Conservation (phyloP, 23 tunicate genomes). For the Ascidia mentula region DNA sequence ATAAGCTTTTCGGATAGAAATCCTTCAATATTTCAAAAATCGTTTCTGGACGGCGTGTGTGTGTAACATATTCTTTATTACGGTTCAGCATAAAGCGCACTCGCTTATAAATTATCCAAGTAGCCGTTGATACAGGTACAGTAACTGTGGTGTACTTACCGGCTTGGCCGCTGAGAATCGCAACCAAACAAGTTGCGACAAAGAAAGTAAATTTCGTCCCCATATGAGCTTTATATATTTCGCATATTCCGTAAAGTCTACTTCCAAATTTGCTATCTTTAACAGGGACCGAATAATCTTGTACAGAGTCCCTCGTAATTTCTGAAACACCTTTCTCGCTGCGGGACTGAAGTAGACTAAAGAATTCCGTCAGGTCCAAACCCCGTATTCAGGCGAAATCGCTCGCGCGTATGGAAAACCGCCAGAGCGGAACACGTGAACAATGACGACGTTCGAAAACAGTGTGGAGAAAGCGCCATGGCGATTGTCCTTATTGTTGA, state of each 20-base stretch:
- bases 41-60: no score
- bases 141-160: neutral
- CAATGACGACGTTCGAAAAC: neutral
- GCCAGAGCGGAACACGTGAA: neutral
- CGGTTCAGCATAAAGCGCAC: no score
- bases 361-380: neutral
- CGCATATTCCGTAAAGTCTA: conserved; percentile 8
- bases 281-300: neutral
- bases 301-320: neutral
- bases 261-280: neutral
- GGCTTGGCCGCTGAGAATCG: neutral
- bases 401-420: neutral
- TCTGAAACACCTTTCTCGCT: neutral
- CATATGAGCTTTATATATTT: neutral
- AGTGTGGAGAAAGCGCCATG: neutral
- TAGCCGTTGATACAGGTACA: no score
- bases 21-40: no score
- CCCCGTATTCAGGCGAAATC: neutral
- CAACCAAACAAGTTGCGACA: neutral
- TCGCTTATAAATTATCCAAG: no score
- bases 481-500: neutral
- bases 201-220: neutral
- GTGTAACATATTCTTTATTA: no score
- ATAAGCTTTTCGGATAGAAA: no score
- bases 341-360: neutral